Conservation (phyloP, 2,113 vertebrate genomes). For the Zosterops pallidus region DNA sequence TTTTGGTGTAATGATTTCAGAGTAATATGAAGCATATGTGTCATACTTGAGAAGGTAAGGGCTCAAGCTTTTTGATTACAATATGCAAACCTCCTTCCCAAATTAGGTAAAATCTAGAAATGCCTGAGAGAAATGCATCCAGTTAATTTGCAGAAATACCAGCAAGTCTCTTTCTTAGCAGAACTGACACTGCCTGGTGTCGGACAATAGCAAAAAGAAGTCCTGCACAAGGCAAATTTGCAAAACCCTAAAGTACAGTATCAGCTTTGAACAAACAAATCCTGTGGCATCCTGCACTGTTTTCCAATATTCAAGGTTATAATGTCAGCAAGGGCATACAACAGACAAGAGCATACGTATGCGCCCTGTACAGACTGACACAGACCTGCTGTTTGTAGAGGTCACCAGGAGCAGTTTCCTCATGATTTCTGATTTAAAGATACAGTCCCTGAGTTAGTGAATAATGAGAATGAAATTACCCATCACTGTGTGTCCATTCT, state of each 20-base stretch:
- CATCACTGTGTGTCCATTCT: not conserved
- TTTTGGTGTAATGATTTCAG: not conserved
- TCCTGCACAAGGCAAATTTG: not conserved
- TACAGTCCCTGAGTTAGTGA: not conserved
- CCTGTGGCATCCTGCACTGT: not conserved
- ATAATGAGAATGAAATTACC: not conserved
- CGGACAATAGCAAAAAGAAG: not conserved
- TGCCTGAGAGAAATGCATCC: not conserved
- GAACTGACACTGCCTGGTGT: not conserved
- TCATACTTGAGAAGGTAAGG: not conserved
- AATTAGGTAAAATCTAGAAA: not conserved
- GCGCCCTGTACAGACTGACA: not conserved
- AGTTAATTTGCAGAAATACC: not conserved
- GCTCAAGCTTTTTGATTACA: not conserved
- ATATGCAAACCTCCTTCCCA: not conserved
- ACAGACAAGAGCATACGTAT: not conserved
- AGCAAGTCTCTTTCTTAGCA: not conserved
- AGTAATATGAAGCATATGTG: not conserved
- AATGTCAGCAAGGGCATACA: rapidly evolving
- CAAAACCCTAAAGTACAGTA: not conserved
- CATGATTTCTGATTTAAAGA: not conserved
- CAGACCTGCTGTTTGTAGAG: not conserved
- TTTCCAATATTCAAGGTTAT: not conserved
- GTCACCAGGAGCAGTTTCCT: not conserved
- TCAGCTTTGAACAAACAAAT: not conserved